Base-by-base conservation (phyloP, 2,888 invertebrate species). In the Priocnemis perturbator region DNA sequence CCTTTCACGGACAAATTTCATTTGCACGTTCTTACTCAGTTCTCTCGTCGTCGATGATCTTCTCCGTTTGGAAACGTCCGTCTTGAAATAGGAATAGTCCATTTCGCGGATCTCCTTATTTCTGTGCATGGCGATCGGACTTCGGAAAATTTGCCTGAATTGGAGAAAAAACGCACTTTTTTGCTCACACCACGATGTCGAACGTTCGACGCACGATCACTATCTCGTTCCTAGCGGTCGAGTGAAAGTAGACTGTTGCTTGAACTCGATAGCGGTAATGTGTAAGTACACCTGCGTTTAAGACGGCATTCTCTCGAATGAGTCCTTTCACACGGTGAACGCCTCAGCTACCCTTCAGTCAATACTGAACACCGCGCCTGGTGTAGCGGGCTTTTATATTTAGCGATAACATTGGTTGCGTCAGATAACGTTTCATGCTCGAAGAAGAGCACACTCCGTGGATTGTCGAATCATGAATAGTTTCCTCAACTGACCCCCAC, bases 11-110 rank as follows among this genome's bases (percentile, higher is more conserved):
- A 52, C 17, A 71, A 23, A 59, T 47, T 55, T 21, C 57, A 56
- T 21, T 56, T 30, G 17, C 52, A 44, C 47, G 59, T 57, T 86
- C 91, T 91, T 86, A 92, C 91, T 91, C 67, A 92, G 81, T 87
- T 91, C 91, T 79, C 92, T 87, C 0, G 91, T 91, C 11, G 90
- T 86, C 0, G 90, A 90, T 0, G 91, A 89, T 77, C 90, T 79
- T 77, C 92, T 89, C 76, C 90, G 86, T 37, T 90, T 89, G 2
- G 91, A 89, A 60, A 89, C 85, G 7, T 90, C 87, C 55, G 90
- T 90, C 74, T 90, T 88, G 73, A 91, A 91, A 67, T 89, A 82
- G 20, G 86, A 87, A 74, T 91, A 91, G 83, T 92, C 90, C 77
- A 91, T 89, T 58, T 79, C 80, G 37, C 74, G 73, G 65, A 74